Conservation (phyloP, 2,797 vertebrate species). For the Pelobates cultripes region DNA sequence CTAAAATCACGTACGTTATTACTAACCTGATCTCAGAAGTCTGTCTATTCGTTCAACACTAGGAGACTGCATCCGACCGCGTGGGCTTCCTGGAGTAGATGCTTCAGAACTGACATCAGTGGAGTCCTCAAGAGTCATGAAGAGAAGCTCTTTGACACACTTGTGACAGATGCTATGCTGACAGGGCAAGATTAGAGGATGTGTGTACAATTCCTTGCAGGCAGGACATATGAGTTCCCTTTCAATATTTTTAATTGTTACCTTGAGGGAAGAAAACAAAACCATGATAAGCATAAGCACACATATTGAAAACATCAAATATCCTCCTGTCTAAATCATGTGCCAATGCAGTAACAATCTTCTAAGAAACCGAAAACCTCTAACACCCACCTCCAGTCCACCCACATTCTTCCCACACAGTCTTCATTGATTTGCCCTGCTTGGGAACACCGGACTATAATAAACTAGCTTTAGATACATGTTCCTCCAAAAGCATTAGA, state of each 20-base stretch:
- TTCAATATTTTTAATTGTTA: slow-evolving; percentile 93
- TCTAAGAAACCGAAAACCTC: no score
- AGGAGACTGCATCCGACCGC: slow-evolving; percentile 80
- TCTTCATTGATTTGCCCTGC: no score
- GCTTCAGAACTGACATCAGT: slow-evolving; percentile 88
- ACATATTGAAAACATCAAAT: no score
- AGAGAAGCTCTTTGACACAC: slow-evolving; percentile 91
- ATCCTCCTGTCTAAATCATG: no score
- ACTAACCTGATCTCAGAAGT: slow-evolving; percentile 89
- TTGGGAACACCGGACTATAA: no score
- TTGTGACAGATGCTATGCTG: slow-evolving; percentile 97
- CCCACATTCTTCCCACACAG: no score
- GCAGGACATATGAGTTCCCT: slow-evolving; percentile 95
- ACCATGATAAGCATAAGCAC: not conserved
- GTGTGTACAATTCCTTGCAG: slow-evolving; percentile 95
- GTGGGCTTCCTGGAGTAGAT: slow-evolving; percentile 90
- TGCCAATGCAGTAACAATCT: no score
- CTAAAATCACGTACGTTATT: not conserved
- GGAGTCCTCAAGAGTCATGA: slow-evolving; percentile 87
- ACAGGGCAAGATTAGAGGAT: slow-evolving; percentile 94
- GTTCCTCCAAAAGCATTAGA: no score
- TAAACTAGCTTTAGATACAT: no score
- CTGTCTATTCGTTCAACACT: slow-evolving; percentile 93
- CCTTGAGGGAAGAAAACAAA: slow-evolving; percentile 71
- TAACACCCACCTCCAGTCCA: no score